A percentile compares a stretch with the other conserved stretches of the same genome.
These are phyloP conservation scores for Lichenostomus cassidix DNA, from an alignment of 2,113 vertebrate genomes.

Conservation along the genomic window DNA sequence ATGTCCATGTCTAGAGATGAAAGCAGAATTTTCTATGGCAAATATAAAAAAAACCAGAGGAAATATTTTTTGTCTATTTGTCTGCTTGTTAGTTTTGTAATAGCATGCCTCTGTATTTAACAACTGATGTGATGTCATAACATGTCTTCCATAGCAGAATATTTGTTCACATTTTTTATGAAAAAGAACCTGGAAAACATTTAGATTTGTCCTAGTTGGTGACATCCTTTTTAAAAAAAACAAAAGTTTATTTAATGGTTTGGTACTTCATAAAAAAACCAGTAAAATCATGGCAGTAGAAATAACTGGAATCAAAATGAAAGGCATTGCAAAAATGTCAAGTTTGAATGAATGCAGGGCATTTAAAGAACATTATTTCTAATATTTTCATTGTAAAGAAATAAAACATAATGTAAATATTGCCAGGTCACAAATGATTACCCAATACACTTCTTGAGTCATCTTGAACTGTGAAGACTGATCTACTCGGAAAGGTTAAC, in stretches of 20 bases:
- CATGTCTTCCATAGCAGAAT: background rate
- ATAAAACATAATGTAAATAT: conserved; percentile 4
- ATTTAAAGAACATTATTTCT: background rate
- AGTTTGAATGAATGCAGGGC: background rate
- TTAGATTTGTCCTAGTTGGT: background rate
- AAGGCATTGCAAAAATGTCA: background rate
- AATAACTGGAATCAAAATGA: background rate
- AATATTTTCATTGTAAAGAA: conserved; percentile 2
- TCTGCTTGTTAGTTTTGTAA: background rate
- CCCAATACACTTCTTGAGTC: background rate
- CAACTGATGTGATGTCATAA: background rate
- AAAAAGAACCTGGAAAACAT: background rate
- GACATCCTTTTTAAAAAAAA: background rate
- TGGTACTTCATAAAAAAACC: background rate
- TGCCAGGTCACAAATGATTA: background rate
- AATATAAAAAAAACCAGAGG: background rate
- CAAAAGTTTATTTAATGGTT: background rate
- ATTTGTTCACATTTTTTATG: background rate
- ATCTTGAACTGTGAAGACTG: background rate
- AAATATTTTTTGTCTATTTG: background rate
- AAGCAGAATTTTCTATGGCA: background rate
- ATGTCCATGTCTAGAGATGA: background rate
- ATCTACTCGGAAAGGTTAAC: background rate
- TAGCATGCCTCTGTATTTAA: background rate
- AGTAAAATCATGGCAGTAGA: background rate